phyloP scores from a whole-genome alignment of 53 echinoderm and acorn worm genomes.

The Apostichopus leukothele region DNA sequence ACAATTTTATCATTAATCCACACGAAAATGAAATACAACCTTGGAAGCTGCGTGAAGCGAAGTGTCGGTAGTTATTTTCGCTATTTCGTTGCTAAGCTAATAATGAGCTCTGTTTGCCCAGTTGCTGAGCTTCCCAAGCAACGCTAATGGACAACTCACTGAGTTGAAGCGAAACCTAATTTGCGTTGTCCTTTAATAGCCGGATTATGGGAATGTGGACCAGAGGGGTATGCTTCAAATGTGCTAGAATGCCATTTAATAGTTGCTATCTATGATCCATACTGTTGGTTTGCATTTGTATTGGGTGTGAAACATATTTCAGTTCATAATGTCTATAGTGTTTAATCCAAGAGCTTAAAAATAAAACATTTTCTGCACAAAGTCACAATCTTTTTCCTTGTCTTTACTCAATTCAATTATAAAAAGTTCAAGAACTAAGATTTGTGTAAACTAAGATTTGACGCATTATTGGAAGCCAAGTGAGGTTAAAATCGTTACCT shows the following conservation, averaged over 20 bases:
- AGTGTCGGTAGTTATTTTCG: background rate
- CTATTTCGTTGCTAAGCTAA: background rate
- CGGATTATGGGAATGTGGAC: background rate
- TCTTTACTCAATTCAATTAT: too few species aligned
- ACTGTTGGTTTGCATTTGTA: too few species aligned
- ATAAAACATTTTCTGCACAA: too few species aligned
- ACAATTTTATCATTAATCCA: too few species aligned
- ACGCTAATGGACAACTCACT: background rate
- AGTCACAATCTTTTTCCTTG: too few species aligned
- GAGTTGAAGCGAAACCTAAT: background rate
- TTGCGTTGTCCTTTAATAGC: background rate
- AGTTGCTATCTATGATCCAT: background rate
- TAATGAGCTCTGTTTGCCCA: background rate
- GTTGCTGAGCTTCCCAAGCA: background rate
- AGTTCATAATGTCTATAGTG: too few species aligned
- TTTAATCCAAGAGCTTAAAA: too few species aligned
- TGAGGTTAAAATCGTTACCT: too few species aligned
- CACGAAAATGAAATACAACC: background rate
- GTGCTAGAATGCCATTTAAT: background rate
- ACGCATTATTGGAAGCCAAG: too few species aligned
- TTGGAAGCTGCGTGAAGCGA: background rate
- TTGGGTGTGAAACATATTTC: too few species aligned
- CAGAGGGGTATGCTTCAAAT: background rate
- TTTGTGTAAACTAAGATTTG: too few species aligned
- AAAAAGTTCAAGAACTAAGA: too few species aligned